A percentile compares a stretch with the other conserved stretches of the same genome.
Conservation (phyloP, 2,113 vertebrate species). For the Corythornis madagascariensis region DNA sequence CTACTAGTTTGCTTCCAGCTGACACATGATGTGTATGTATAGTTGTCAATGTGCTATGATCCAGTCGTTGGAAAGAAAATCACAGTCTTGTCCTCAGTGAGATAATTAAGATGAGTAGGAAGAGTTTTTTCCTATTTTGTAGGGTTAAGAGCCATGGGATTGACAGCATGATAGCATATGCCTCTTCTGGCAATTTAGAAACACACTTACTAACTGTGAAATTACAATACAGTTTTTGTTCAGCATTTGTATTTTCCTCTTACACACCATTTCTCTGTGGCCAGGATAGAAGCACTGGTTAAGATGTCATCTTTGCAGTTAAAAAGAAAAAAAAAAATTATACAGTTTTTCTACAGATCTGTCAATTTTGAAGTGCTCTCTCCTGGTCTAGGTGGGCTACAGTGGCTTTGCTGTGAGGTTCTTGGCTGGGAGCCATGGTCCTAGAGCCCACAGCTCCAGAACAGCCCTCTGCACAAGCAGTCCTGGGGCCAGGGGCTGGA, state of each 20-base stretch:
- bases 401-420: not conserved
- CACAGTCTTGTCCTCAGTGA: not conserved
- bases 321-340: not conserved
- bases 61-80: not conserved
- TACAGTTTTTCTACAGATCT: not conserved
- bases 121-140: not conserved
- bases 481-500: not conserved
- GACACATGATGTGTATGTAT: not conserved
- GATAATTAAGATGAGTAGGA: not conserved
- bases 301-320: not conserved
- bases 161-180: not conserved
- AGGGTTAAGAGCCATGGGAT: not conserved
- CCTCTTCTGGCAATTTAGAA: not conserved
- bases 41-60: not conserved
- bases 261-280: not conserved
- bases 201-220: not conserved
- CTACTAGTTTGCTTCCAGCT: not conserved
- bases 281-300: not conserved
- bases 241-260: not conserved
- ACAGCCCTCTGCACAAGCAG: not conserved
- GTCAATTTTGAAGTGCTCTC: not conserved
- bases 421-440: not conserved
- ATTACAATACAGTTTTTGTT: not conserved
- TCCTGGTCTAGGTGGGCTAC: not conserved
- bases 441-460: not conserved